Conservation (phyloP, 2,888 invertebrate genomes). For the Harmothoe impar region DNA sequence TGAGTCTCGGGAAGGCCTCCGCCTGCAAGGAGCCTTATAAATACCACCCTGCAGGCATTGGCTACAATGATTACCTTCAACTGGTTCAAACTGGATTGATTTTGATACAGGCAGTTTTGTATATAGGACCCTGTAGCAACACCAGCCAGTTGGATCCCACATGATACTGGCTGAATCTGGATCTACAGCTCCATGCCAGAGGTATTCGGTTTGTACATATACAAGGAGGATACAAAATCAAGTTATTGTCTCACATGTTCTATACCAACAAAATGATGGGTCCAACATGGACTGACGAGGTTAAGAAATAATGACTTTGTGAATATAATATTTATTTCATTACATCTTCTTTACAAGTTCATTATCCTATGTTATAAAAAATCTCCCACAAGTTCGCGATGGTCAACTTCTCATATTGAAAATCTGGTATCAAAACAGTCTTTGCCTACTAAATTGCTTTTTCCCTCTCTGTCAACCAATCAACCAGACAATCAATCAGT, state of each 20-base stretch:
- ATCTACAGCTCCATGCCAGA: constrained; percentile 39
- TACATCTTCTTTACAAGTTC: constrained; percentile 58
- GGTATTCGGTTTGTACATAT: constrained; percentile 60
- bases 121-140: constrained; percentile 32
- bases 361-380: constrained; percentile 59
- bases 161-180: constrained; percentile 42
- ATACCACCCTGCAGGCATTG: constrained; percentile 40
- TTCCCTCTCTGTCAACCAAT: constrained; percentile 52
- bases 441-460: constrained; percentile 59
- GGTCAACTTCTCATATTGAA: constrained; percentile 57
- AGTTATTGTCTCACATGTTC: constrained; percentile 58
- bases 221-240: constrained; percentile 60
- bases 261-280: constrained; percentile 59
- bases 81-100: constrained; percentile 48
- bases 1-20: constrained; percentile 52
- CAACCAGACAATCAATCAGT: constrained; percentile 56
- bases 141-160: constrained; percentile 38
- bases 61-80: constrained; percentile 48
- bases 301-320: constrained; percentile 61
- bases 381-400: constrained; percentile 28
- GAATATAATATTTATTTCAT: constrained; percentile 58
- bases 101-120: constrained; percentile 24
- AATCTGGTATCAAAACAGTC: constrained; percentile 62
- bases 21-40: constrained; percentile 1
- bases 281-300: constrained; percentile 58